These are phyloP conservation scores for Phaenicophaeus curvirostris DNA, from an alignment of 2,797 vertebrate genomes.

Conservation along the genomic window DNA sequence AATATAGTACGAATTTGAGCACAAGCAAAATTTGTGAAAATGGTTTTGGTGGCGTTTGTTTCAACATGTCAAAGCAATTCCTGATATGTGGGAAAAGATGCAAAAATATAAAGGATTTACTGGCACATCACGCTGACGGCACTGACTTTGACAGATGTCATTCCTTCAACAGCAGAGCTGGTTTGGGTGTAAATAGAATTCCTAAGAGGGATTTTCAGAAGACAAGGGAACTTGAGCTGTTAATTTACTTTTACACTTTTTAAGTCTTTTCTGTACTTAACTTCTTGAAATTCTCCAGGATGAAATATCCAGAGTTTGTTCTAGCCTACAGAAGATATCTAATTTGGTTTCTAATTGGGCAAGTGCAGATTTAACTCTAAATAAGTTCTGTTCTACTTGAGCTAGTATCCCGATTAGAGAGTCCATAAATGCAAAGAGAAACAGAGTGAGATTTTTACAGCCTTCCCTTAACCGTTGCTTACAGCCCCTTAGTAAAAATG, in stretches of 20 bases:
- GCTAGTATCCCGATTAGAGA: not conserved
- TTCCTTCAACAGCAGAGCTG: not conserved
- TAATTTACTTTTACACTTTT: slow-evolving; percentile 3
- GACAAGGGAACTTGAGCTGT: slow-evolving; percentile 2
- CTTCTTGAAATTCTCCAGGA: not conserved
- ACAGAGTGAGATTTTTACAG: not conserved
- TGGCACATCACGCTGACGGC: slow-evolving; percentile 15
- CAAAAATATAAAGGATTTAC: slow-evolving; percentile 40
- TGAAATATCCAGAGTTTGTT: not conserved
- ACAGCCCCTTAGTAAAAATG: not conserved
- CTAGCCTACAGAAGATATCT: not conserved
- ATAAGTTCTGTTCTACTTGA: slow-evolving; percentile 13
- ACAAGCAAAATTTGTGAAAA: not conserved
- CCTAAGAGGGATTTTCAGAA: not conserved
- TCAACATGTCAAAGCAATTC: slow-evolving; percentile 30
- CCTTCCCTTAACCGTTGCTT: not conserved
- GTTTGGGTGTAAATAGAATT: slow-evolving; percentile 24
- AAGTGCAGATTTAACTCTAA: not conserved
- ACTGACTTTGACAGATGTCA: slow-evolving; percentile 40
- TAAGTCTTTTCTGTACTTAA: not conserved
- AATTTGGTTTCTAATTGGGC: not conserved
- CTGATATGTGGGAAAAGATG: slow-evolving; percentile 35
- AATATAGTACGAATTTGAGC: not conserved
- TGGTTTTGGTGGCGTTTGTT: slow-evolving; percentile 7
- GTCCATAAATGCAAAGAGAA: not conserved